A percentile compares a stretch with the other conserved stretches of the same genome.
Evolutionary conservation across 2,113 vertebrate genomes (phyloP).

Genomic region (Hepsetus odoe): DNA sequence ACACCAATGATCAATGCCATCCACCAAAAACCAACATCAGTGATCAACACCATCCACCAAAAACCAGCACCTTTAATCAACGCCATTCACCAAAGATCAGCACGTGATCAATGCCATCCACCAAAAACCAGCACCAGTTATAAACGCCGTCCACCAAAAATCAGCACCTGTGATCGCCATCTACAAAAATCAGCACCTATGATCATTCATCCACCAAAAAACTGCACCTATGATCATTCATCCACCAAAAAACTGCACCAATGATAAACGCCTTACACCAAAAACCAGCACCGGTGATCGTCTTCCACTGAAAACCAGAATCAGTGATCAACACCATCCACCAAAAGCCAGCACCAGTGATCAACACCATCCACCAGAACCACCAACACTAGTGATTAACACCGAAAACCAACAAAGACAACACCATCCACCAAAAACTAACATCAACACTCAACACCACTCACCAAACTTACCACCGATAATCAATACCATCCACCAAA

Average conservation of each 20-base stretch:
- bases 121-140: slow-evolving; percentile 41
- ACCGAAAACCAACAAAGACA: not conserved
- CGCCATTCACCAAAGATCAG: not conserved
- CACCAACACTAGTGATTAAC: too few relatives aligned
- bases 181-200: too few relatives aligned
- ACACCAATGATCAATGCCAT: not conserved
- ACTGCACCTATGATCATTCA: not conserved
- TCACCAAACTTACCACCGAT: too few relatives aligned
- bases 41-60: slow-evolving; percentile 36
- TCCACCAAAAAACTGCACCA: slow-evolving; percentile 44
- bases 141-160: not conserved
- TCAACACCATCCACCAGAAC: not conserved
- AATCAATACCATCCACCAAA: not conserved
- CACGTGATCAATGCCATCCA: slow-evolving; percentile 2
- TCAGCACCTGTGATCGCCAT: too few relatives aligned
- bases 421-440: not conserved
- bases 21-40: not conserved
- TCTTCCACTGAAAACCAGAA: not conserved
- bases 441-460: too few relatives aligned
- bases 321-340: slow-evolving; percentile 5
- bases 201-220: too few relatives aligned
- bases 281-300: not conserved
- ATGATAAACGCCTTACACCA: slow-evolving; percentile 51
- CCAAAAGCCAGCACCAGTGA: not conserved
- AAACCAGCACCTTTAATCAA: slow-evolving; percentile 25